Conservation (phyloP, 2,888 invertebrate genomes). For the Eilema sororculum region DNA sequence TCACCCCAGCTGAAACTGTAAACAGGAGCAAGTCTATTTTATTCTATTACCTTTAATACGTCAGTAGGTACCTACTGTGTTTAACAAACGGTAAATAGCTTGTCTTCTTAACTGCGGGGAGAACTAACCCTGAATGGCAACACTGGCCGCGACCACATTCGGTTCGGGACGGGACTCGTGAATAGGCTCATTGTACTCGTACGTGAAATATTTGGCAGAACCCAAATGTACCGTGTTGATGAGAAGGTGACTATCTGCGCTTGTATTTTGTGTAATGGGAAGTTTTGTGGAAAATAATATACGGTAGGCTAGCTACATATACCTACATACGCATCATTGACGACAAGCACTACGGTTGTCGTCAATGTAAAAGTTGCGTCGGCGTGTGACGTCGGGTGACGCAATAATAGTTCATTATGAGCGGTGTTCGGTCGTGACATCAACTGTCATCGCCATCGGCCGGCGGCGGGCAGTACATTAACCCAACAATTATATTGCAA, state of each 20-base stretch:
- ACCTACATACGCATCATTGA: too few relatives aligned
- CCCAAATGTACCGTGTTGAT: neutral
- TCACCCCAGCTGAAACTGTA: neutral
- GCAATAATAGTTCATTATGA: too few relatives aligned
- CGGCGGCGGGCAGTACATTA: neutral
- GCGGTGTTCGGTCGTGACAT: neutral
- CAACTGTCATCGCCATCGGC: neutral
- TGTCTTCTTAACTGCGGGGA: neutral
- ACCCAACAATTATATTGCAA: neutral
- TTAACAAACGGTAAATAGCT: neutral
- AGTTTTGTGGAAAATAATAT: neutral
- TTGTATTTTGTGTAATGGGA: neutral
- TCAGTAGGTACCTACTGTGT: neutral
- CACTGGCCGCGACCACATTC: neutral
- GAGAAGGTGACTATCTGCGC: neutral
- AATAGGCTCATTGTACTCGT: neutral
- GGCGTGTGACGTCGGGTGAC: too few relatives aligned
- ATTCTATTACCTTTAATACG: too few relatives aligned
- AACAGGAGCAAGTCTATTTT: neutral
- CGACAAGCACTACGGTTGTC: too few relatives aligned
- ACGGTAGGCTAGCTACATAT: too few relatives aligned
- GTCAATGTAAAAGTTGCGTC: too few relatives aligned
- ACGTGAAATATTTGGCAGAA: too few relatives aligned
- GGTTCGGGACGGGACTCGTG: too few relatives aligned
- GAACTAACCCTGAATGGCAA: neutral